Evolutionary conservation across 2,888 invertebrate genomes (phyloP), one percentile per base, ranked within the genome.

Genomic region (Alsophila aescularia): DNA sequence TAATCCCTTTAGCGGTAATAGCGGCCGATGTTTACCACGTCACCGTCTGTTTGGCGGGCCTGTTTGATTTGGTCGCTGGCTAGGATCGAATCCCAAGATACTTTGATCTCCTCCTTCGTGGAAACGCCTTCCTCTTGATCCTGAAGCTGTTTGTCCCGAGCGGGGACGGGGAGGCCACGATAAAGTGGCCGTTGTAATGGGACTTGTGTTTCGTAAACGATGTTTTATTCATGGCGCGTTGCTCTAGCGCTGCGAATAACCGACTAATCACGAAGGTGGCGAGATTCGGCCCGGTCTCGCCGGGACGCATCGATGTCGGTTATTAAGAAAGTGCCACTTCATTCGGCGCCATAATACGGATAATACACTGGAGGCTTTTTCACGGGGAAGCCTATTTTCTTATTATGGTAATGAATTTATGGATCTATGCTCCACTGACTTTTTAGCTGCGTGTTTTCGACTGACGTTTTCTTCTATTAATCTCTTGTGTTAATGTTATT

Each of bases 161-260:
- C 36, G 51, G 60, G 45, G 45, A 40, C 37, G 48, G 34, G 40
- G 27, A 69, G 76, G 54, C 52, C 55, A 73, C 77, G 62, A 58
- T 61, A 71, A 41, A 64, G 53, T 77, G 81, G 85, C 52, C 63
- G 64, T 62, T 64, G 69, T 71, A 74, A 75, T 77, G 72, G 80
- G 79, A 79, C 82, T 83, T 77, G 81, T 78, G 80, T 83, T 84
- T 75, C 76, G 76, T 78, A 73, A 77, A 79, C 72, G 74, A 87
- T 89, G 89, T 89, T 87, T 90, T 89, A 90, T 90, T 90, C 90
- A 89, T 88, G 80, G 68, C 78, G 73, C 80, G 81, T 82, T 77
- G 82, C 80, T 82, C 77, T 75, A 72, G 75, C 79, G 74, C 82
- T 75, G 80, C 73, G 84, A 83, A 84, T 86, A 85, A 83, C 84